Conservation (phyloP, 2,797 vertebrate genomes). For the Antrozous pallidus region DNA sequence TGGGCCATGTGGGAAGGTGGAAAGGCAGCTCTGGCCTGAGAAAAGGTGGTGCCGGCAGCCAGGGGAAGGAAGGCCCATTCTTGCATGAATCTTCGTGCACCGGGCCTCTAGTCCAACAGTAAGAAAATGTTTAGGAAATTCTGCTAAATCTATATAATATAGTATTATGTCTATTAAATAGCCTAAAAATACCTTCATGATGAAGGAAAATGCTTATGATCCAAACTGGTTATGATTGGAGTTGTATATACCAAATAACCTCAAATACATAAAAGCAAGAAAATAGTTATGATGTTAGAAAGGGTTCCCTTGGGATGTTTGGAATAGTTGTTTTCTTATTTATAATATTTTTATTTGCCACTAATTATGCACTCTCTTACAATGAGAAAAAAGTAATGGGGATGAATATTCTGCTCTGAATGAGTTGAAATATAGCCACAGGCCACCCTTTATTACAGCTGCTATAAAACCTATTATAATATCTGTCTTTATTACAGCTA, state of each 20-base stretch:
- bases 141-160: not conserved
- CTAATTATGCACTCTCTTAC: not conserved
- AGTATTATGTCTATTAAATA: not conserved
- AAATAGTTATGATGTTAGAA: not conserved
- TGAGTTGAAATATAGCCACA: not conserved
- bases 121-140: not conserved
- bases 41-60: no score
- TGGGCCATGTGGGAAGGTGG: no score
- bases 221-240: not conserved
- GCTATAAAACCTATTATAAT: not conserved
- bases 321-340: not conserved
- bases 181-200: not conserved
- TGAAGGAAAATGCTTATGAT: not conserved
- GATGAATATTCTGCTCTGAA: not conserved
- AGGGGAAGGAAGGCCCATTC: no score
- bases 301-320: not conserved
- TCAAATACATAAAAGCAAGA: not conserved
- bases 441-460: not conserved
- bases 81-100: no score
- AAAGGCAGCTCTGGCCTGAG: no score
- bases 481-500: not conserved
- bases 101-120: no score
- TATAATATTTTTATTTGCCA: not conserved
- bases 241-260: not conserved
- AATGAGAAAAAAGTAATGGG: not conserved